phyloP scores from a whole-genome alignment of 2,888 invertebrate species.

The Noctua pronuba region DNA sequence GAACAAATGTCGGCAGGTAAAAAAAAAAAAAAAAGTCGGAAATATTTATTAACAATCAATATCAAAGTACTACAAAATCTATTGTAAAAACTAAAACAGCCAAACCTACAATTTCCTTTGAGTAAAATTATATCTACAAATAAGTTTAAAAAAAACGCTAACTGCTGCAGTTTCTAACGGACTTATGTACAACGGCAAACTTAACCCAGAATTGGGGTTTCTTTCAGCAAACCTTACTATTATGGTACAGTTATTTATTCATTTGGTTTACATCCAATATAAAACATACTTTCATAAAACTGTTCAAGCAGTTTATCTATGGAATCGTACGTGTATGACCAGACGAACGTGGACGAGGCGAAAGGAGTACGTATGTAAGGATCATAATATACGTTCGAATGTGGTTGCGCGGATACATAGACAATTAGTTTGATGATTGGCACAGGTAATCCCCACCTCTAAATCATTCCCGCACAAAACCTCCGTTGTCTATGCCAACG shows the following conservation, averaged over 20 bases:
- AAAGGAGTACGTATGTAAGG: too few species aligned
- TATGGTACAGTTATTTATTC: not conserved
- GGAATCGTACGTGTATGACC: not conserved
- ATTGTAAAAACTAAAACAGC: not conserved
- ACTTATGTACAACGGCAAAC: not conserved
- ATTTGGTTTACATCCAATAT: not conserved
- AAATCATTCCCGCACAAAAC: too few species aligned
- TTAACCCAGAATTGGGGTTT: not conserved
- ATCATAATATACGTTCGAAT: too few species aligned
- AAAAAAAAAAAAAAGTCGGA: too few species aligned
- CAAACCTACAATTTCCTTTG: not conserved
- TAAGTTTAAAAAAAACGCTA: not conserved
- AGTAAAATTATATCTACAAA: not conserved
- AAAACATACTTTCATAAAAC: not conserved
- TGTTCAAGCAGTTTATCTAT: not conserved
- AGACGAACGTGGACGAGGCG: not conserved
- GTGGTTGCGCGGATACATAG: too few species aligned
- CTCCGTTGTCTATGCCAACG: too few species aligned
- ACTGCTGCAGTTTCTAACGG: not conserved
- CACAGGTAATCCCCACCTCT: too few species aligned
- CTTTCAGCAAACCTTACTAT: not conserved
- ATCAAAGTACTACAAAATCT: not conserved
- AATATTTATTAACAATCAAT: not conserved
- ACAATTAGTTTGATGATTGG: too few species aligned
- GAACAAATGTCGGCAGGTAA: too few species aligned